These are phyloP conservation scores for Loripinus fragilis DNA, from an alignment of 2,888 invertebrate species.

Conservation along the genomic window DNA sequence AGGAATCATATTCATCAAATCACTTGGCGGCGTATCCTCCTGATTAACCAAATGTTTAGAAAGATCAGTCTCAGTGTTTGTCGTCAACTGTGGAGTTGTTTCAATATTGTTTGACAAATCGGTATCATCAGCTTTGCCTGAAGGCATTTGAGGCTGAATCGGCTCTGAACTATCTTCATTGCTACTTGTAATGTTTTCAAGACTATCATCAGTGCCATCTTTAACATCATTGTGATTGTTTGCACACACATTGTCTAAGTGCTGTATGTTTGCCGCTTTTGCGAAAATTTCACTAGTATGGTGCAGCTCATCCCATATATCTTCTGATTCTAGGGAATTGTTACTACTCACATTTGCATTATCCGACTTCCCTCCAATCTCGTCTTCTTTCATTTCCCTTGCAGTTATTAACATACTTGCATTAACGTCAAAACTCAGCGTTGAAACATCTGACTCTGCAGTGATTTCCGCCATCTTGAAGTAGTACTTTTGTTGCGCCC, in stretches of 20 bases:
- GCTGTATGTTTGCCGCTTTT: not conserved
- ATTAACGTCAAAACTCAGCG: not conserved
- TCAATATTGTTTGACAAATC: not conserved
- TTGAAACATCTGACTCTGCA: not conserved
- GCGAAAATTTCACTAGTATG: no score
- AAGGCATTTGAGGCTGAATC: not conserved
- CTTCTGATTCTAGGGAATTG: conserved; percentile 8
- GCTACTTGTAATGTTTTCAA: not conserved
- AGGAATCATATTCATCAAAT: no score
- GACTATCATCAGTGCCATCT: not conserved
- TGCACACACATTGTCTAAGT: no score
- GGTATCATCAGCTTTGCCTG: not conserved
- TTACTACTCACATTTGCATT: conserved; percentile 10
- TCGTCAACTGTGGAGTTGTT: no score
- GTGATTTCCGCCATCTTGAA: not conserved
- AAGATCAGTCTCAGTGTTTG: not conserved
- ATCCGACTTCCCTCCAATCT: not conserved
- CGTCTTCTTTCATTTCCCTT: not conserved
- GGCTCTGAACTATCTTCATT: not conserved
- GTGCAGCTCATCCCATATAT: not conserved
- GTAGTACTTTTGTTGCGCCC: not conserved
- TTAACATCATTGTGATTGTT: no score
- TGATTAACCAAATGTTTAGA: not conserved
- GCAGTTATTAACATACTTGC: not conserved
- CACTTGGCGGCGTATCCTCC: no score